Evolutionary conservation across 1,140 invertebrate genomes (phyloP), one percentile per base, ranked within the genome.

Genomic region (Sitobion miscanthi): DNA sequence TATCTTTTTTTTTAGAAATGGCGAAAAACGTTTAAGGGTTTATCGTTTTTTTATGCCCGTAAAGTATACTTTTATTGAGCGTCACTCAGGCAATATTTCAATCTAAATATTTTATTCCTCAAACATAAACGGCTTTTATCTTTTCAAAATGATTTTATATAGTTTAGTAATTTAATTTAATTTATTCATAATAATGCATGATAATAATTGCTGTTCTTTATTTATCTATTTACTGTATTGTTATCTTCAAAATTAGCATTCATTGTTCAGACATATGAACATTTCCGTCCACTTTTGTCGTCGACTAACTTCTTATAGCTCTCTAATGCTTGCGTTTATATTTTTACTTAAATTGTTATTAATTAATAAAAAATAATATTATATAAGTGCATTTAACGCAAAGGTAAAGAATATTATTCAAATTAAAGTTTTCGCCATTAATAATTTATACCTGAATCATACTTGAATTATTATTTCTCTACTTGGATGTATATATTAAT

Each of bases 21-120:
- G 47, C 2, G 47, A 87, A 87, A 87, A 87, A 49, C 86, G 45
- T 52, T 49, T 49, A 87, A 87, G 47, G 86, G 86, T 87, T 87
- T 52, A 87, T 49, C 30, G 30, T 87, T 86, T 86, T 86, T 86
- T 86, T 87, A 87, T 87, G 14, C 7, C 77, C 35, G 77, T 38
- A 38, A 87, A 87, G 25, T 47, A 87, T n/a, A 87, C 11, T 87
- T 47, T 47, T 87, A 87, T 47, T 47, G 85, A 87, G 45, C 85
- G 23, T 47, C 85, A 47, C 42, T 87, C 42, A 30, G 25, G 85
- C 85, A 47, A 47, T 87, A 87, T 87, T 87, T 87, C 35, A 82
- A 82, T 82, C 77, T 82, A 82, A 82, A 82, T 82, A 82, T 38
- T 38, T 38, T 82, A 38, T 38, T 38, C 35, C 35, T 69, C 30